Evolutionary conservation across 1,140 invertebrate species (phyloP).

Genomic region (Drosophila miranda): DNA sequence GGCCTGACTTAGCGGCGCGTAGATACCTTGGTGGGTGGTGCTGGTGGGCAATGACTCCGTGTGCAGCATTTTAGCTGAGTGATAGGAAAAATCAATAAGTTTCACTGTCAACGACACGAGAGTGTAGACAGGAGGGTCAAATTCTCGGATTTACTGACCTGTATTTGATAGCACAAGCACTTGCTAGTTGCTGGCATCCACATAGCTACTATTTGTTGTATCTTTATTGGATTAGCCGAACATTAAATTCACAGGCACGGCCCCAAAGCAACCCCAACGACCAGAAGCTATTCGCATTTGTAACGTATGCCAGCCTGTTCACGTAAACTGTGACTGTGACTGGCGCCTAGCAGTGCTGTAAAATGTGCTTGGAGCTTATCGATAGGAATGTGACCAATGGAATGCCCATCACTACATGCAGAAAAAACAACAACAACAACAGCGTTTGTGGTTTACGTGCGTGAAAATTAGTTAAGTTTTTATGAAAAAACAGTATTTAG

Average conservation of each 20-base stretch:
- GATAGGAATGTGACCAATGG: constrained; percentile 34
- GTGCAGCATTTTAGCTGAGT: constrained; percentile 80
- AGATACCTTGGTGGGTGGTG: constrained; percentile 83
- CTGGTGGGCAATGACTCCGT: constrained; percentile 63
- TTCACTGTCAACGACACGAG: not conserved
- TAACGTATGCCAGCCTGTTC: constrained; percentile 9
- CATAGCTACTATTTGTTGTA: constrained; percentile 59
- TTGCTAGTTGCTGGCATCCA: constrained; percentile 62
- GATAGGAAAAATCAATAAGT: constrained; percentile 63
- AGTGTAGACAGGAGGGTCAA: not conserved
- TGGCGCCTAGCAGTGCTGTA: constrained; percentile 15
- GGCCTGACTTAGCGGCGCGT: constrained; percentile 88
- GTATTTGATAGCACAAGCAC: constrained; percentile 47
- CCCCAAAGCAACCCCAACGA: constrained; percentile 24
- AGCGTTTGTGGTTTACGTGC: constrained; percentile 68
- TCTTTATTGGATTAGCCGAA: constrained; percentile 49
- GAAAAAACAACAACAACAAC: constrained; percentile 42
- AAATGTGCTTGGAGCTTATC: constrained; percentile 25
- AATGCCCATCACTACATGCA: constrained; percentile 46
- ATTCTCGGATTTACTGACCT: constrained; percentile 35
- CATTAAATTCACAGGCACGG: constrained; percentile 40
- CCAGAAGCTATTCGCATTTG: constrained; percentile 19
- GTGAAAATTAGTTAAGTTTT: constrained; percentile 78
- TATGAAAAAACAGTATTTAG: constrained; percentile 57
- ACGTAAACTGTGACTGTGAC: not conserved